Conservation (phyloP, 2,797 vertebrate genomes). For the Xiphophorus birchmanni region DNA sequence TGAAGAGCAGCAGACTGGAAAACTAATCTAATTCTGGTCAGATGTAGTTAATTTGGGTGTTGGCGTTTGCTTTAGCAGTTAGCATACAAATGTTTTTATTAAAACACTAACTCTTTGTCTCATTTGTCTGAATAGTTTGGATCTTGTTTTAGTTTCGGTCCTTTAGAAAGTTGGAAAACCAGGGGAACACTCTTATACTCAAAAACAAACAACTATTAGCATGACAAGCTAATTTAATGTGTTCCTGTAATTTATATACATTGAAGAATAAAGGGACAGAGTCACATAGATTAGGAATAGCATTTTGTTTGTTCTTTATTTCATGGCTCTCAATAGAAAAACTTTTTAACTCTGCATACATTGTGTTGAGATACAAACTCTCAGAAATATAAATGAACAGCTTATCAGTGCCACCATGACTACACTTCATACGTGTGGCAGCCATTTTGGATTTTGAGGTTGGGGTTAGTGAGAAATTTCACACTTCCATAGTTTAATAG, state of each 20-base stretch:
- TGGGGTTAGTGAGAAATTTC: background rate
- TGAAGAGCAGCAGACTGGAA: conserved; percentile 23
- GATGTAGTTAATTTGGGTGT: background rate
- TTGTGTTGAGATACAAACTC: background rate
- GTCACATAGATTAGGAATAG: background rate
- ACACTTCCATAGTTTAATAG: background rate
- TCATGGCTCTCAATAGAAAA: too few species aligned
- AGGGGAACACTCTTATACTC: background rate
- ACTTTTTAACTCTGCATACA: too few species aligned
- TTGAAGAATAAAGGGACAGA: background rate
- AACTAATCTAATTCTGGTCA: background rate
- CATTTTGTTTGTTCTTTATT: background rate
- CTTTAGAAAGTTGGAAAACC: background rate
- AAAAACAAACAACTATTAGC: background rate
- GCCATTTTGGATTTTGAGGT: background rate
- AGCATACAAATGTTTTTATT: background rate
- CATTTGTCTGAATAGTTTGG: background rate
- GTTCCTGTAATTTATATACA: background rate
- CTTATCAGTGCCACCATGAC: background rate
- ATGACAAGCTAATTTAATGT: background rate
- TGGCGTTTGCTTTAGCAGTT: background rate
- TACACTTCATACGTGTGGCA: background rate
- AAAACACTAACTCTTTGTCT: background rate
- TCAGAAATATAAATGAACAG: background rate
- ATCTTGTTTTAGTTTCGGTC: background rate